A percentile compares a stretch with the other conserved stretches of the same genome.
Evolutionary conservation across 2,797 vertebrate species (phyloP).

Genomic region (Pangasius sanitwongsei): DNA sequence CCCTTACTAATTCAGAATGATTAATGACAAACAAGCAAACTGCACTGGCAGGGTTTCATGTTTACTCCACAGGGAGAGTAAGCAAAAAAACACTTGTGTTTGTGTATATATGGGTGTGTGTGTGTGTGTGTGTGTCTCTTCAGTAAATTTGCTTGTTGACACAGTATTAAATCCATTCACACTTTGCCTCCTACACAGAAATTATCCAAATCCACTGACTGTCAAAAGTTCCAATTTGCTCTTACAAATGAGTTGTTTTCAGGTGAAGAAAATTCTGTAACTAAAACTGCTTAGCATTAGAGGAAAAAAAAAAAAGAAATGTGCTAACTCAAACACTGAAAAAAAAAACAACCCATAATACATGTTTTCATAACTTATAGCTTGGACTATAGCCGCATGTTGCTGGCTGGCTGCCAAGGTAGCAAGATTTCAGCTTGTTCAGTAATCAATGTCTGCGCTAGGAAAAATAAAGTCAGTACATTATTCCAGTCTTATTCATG

Average conservation of each 20-base stretch:
- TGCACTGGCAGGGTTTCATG: neutral
- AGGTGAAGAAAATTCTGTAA: neutral
- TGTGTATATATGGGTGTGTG: neutral
- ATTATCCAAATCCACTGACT: conserved; percentile 19
- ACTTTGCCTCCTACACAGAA: conserved; percentile 22
- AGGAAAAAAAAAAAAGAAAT: neutral
- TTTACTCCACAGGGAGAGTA: conserved; percentile 11
- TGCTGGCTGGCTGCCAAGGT: neutral
- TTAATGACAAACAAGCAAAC: neutral
- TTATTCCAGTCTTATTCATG: neutral
- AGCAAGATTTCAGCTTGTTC: conserved; percentile 11
- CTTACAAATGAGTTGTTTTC: conserved; percentile 15
- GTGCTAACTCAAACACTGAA: neutral
- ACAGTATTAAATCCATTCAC: conserved; percentile 30
- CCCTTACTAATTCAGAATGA: neutral
- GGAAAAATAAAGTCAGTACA: neutral
- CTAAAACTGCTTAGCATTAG: conserved; percentile 10
- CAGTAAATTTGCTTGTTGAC: conserved; percentile 33
- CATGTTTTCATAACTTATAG: neutral
- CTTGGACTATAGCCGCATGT: neutral
- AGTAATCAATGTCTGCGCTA: neutral
- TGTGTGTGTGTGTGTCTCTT: neutral
- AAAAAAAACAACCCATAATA: neutral
- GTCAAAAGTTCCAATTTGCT: conserved; percentile 12
- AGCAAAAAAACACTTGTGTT: neutral